Evolutionary conservation across 2,888 invertebrate species (phyloP).

Genomic region (Leucoptera coffeella): DNA sequence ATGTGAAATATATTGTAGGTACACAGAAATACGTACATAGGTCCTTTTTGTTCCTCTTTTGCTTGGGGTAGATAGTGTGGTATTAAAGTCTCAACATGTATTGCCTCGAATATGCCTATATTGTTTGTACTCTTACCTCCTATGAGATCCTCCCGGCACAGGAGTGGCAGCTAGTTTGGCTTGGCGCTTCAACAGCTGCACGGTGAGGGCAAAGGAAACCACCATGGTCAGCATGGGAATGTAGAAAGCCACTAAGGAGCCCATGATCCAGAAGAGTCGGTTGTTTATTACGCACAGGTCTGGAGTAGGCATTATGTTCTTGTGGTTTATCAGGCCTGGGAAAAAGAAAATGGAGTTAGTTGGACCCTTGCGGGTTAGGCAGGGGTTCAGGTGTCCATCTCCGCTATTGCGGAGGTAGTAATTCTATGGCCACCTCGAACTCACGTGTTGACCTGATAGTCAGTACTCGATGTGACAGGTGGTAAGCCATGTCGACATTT

Average conservation of each 20-base stretch:
- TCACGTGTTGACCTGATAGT: too few relatives aligned
- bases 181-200: slow-evolving; percentile 75
- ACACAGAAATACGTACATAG: too few relatives aligned
- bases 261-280: slow-evolving; percentile 81
- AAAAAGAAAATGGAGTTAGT: slow-evolving; percentile 5
- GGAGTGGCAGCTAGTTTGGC: slow-evolving; percentile 62
- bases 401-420: too few relatives aligned
- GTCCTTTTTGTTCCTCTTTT: too few relatives aligned
- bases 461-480: too few relatives aligned
- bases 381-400: too few relatives aligned
- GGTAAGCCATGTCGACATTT: too few relatives aligned
- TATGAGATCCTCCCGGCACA: slow-evolving; percentile 34
- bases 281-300: slow-evolving; percentile 78
- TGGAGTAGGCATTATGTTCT: slow-evolving; percentile 76
- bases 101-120: not conserved
- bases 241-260: slow-evolving; percentile 90
- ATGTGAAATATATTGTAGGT: too few relatives aligned
- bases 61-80: too few relatives aligned
- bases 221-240: slow-evolving; percentile 95
- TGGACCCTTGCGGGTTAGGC: too few relatives aligned
- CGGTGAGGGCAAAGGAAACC: slow-evolving; percentile 83
- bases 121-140: slow-evolving; percentile 16
- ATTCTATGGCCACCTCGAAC: too few relatives aligned
- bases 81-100: too few relatives aligned
- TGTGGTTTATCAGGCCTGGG: slow-evolving; percentile 66